Conservation (phyloP, 1,140 invertebrate species). For the Cryptotermes secundus region DNA sequence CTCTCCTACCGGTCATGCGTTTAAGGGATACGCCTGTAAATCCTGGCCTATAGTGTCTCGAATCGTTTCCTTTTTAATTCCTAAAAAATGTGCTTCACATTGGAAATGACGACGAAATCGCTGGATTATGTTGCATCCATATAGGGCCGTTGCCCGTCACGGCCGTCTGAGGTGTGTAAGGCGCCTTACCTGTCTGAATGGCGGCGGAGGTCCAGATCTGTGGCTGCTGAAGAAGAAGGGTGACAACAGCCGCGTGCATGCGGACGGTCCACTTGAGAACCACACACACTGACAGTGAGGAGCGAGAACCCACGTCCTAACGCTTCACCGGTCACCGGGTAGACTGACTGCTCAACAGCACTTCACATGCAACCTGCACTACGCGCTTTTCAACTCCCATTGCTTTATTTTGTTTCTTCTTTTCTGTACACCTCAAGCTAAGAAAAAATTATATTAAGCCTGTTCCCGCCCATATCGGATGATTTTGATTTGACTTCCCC, state of each 20-base stretch:
- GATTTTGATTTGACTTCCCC: conserved; percentile 1
- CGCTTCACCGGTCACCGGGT: not conserved
- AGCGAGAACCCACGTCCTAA: not conserved
- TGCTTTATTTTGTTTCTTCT: no score
- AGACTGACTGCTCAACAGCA: not conserved
- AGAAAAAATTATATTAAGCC: not conserved
- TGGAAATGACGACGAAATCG: no score
- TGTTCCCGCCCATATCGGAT: not conserved
- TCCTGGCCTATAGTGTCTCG: no score
- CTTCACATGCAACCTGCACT: not conserved
- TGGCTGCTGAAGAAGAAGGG: not conserved
- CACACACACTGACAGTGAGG: not conserved
- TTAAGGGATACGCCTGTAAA: no score
- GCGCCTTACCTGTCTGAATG: not conserved
- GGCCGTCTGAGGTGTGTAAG: no score
- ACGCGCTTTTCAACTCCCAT: not conserved
- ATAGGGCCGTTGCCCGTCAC: no score
- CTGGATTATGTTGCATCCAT: no score
- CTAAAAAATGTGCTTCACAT: no score
- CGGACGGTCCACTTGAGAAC: not conserved
- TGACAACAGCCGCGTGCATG: not conserved
- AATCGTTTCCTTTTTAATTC: no score
- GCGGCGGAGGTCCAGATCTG: not conserved
- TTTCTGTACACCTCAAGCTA: not conserved
- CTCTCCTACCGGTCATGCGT: no score